Evolutionary conservation across 2,888 invertebrate species (phyloP).

Genomic region (Acleris cristana): DNA sequence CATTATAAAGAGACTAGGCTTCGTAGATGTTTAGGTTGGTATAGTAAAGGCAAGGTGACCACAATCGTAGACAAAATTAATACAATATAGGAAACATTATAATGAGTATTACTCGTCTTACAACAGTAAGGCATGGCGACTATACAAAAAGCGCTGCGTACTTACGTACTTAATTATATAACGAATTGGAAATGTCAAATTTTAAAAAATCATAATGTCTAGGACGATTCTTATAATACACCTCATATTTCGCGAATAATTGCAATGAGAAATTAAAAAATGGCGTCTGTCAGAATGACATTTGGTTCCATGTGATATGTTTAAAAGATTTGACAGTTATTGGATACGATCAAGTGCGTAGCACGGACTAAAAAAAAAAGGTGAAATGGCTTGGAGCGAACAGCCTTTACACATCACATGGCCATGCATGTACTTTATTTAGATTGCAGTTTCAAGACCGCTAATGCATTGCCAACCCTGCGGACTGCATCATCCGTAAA

Average conservation of each 20-base stretch:
- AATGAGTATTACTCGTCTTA: conserved; percentile 52
- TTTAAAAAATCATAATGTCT: background rate
- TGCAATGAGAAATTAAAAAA: too few relatives aligned
- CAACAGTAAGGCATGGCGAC: conserved; percentile 35
- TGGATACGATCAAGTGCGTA: too few relatives aligned
- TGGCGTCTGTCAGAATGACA: too few relatives aligned
- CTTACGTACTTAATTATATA: conserved; percentile 13
- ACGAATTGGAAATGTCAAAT: conserved; percentile 27
- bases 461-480: too few relatives aligned
- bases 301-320: too few relatives aligned
- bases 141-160: conserved; percentile 27
- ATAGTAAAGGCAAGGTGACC: background rate
- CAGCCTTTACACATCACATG: too few relatives aligned
- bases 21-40: background rate
- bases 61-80: conserved; percentile 20
- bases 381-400: too few relatives aligned
- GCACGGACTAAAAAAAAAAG: too few relatives aligned
- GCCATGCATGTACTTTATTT: too few relatives aligned
- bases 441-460: background rate
- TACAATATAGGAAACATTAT: conserved; percentile 59
- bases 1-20: background rate
- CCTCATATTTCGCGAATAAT: too few relatives aligned
- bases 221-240: background rate
- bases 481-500: background rate
- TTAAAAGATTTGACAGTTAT: too few relatives aligned